Evolutionary conservation across 2,888 invertebrate genomes (phyloP).

Genomic region (Atethmia centrago): DNA sequence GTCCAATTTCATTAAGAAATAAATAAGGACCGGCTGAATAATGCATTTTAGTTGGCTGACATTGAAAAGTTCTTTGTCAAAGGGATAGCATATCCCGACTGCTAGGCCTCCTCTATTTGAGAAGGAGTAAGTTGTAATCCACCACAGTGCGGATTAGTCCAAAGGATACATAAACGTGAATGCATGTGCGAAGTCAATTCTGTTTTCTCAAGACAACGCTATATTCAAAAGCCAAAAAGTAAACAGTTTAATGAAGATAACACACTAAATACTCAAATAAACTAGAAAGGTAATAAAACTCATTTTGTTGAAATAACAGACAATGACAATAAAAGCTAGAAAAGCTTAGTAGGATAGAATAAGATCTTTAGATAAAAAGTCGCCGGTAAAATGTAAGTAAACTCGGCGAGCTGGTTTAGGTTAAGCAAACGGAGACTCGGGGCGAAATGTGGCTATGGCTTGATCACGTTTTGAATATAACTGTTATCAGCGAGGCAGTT

Average conservation of each 20-base stretch:
- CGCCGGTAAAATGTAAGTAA: conserved; percentile 43
- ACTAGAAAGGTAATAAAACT: neutral
- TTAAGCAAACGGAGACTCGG: conserved; percentile 54
- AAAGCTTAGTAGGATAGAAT: conserved; percentile 33
- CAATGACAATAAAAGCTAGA: conserved; percentile 40
- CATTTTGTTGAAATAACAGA: conserved; percentile 14
- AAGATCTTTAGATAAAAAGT: conserved; percentile 54
- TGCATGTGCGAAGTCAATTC: too few relatives aligned
- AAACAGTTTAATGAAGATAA: conserved; percentile 6
- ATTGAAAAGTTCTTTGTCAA: neutral
- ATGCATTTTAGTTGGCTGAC: neutral
- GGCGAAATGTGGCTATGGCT: conserved; percentile 54
- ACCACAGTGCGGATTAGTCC: neutral
- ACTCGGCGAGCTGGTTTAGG: conserved; percentile 42
- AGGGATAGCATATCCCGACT: too few relatives aligned
- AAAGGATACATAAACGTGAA: neutral
- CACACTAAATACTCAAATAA: conserved; percentile 7
- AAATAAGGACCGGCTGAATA: neutral
- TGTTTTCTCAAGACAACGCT: neutral
- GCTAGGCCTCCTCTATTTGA: neutral
- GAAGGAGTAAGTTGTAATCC: neutral
- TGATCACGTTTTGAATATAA: conserved; percentile 55
- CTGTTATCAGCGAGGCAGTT: conserved; percentile 46
- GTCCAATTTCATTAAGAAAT: neutral
- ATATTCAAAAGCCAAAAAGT: neutral